phyloP scores from a whole-genome alignment of 1,140 invertebrate genomes.

The Oryzaephilus surinamensis region DNA sequence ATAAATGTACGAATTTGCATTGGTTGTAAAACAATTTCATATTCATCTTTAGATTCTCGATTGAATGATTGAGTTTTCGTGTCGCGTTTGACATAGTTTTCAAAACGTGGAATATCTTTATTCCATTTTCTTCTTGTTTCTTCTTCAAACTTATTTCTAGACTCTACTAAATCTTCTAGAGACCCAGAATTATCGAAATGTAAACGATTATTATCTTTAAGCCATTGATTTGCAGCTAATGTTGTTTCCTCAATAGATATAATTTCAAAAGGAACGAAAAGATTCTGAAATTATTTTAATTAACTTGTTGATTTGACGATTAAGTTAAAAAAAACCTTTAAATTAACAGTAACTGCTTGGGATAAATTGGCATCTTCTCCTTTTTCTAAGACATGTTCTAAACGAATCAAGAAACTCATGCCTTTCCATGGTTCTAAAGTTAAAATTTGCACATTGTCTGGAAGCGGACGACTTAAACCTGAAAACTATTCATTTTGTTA shows the following conservation, averaged over 20 bases:
- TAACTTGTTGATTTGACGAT: background rate
- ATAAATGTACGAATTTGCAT: constrained; percentile 31
- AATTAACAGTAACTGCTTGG: constrained; percentile 43
- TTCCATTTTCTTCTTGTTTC: no score
- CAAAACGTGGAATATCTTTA: no score
- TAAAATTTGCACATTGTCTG: constrained; percentile 73
- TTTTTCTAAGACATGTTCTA: constrained; percentile 81
- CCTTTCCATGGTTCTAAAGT: constrained; percentile 77
- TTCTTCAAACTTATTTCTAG: no score
- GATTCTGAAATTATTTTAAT: constrained; percentile 12
- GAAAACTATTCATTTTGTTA: constrained; percentile 26
- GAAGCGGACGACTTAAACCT: constrained; percentile 41
- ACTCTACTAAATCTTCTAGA: no score
- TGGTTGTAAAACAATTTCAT: constrained; percentile 19
- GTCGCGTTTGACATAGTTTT: no score
- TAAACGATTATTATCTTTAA: constrained; percentile 12
- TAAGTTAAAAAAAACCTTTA: constrained; percentile 36
- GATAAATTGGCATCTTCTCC: constrained; percentile 51
- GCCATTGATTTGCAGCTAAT: constrained; percentile 17
- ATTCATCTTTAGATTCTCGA: no score
- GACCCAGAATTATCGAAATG: constrained; percentile 7
- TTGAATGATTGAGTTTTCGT: no score
- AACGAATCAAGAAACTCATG: constrained; percentile 56
- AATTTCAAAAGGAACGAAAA: constrained; percentile 19
- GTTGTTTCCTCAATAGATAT: constrained; percentile 17